Percentiles rank a stretch among this genome's conserved stretches.
phyloP scores from a whole-genome alignment of 2,797 vertebrate species.

The Etheostoma perlongum region DNA sequence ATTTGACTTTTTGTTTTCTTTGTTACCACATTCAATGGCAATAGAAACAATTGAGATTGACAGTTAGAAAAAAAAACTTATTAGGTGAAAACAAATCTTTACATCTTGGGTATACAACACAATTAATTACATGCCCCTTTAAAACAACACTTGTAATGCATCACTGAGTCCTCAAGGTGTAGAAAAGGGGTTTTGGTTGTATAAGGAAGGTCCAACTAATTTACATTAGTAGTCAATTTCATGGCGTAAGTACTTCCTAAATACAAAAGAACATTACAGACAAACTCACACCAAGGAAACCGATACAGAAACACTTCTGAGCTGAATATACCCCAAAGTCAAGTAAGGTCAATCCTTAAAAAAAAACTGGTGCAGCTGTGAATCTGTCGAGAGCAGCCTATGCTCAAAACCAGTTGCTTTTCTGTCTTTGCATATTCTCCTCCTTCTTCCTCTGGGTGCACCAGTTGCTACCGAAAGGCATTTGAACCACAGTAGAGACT shows the following conservation, averaged over 20 bases:
- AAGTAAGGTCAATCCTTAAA: constrained; percentile 7
- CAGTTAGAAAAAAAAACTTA: not conserved
- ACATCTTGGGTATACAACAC: not conserved
- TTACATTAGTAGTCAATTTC: not conserved
- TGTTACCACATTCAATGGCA: not conserved
- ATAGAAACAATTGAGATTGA: not conserved
- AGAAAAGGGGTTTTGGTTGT: not conserved
- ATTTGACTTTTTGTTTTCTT: not conserved
- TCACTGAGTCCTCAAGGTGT: not conserved
- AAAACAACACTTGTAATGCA: not conserved
- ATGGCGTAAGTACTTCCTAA: not conserved
- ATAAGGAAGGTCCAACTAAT: not conserved
- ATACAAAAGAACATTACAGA: not conserved
- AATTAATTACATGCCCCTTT: not conserved
- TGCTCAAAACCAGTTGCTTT: not conserved
- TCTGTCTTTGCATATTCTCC: not conserved
- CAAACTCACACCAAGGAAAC: not conserved
- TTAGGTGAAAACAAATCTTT: not conserved
- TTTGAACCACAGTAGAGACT: not conserved
- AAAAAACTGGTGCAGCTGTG: not conserved
- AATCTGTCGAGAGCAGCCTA: not conserved
- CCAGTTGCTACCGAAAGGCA: not conserved
- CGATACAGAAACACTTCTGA: not conserved
- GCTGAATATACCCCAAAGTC: not conserved
- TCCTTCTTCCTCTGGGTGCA: not conserved